Evolutionary conservation across 2,888 invertebrate species (phyloP).

Genomic region (Xestia rhomboidea): DNA sequence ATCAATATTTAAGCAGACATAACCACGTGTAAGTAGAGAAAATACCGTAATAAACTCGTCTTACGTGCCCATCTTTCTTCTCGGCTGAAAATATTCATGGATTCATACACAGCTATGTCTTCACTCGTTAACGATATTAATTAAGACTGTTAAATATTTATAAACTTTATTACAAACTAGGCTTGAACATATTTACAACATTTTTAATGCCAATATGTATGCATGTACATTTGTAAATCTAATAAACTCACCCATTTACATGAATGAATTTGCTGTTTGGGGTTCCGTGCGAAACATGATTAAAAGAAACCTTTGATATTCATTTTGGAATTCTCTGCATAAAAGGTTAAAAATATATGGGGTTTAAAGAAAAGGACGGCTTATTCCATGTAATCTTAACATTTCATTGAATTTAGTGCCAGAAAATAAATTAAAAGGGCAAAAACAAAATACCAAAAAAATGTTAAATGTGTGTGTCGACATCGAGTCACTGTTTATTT

Average conservation of each 20-base stretch:
- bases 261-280: constrained; percentile 26
- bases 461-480: neutral
- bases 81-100: constrained; percentile 49
- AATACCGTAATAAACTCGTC: constrained; percentile 13
- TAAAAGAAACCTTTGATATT: neutral
- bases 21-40: constrained; percentile 12
- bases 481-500: neutral
- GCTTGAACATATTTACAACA: constrained; percentile 58
- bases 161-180: constrained; percentile 52
- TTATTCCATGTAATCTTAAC: neutral
- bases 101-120: constrained; percentile 44
- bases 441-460: neutral
- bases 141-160: constrained; percentile 68
- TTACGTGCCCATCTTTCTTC: constrained; percentile 5
- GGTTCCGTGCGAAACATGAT: constrained; percentile 2
- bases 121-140: constrained; percentile 58
- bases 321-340: neutral
- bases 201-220: constrained; percentile 46
- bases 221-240: constrained; percentile 43
- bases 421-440: neutral
- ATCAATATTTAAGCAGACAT: neutral
- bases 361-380: neutral
- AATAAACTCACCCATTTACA: constrained; percentile 39
- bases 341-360: neutral
- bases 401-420: neutral